Evolutionary conservation across 2,113 vertebrate genomes (phyloP).

Genomic region (Mesitornis unicolor): DNA sequence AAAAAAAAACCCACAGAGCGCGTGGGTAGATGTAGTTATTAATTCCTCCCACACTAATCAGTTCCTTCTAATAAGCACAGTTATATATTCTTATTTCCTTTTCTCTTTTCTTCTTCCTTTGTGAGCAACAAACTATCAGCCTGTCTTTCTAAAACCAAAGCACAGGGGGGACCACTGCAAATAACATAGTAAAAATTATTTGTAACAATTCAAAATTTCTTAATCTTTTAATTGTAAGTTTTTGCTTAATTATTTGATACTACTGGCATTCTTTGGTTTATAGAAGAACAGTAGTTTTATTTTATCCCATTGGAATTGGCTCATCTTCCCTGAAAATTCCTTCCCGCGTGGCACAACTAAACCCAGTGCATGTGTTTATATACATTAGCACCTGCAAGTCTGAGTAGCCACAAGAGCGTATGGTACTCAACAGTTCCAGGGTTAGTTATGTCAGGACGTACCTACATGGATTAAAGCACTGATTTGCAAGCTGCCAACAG

Average conservation of each 20-base stretch:
- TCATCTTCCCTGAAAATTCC: background rate
- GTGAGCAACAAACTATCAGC: background rate
- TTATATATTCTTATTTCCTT: slow-evolving; percentile 13
- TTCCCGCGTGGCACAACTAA: too few species aligned
- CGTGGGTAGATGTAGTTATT: slow-evolving; percentile 66
- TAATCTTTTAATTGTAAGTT: background rate
- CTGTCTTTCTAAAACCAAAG: background rate
- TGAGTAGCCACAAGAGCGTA: background rate
- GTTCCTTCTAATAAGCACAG: slow-evolving; percentile 44
- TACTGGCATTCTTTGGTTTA: background rate
- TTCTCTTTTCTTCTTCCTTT: background rate
- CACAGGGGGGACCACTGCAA: background rate
- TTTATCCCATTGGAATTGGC: background rate
- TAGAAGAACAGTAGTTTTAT: background rate
- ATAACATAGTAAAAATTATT: background rate
- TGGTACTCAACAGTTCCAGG: background rate
- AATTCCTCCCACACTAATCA: slow-evolving; percentile 70
- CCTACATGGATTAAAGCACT: background rate
- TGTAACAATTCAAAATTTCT: background rate
- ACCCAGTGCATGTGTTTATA: background rate
- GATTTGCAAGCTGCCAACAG: background rate
- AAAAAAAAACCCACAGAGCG: slow-evolving; percentile 48
- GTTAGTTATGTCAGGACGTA: background rate
- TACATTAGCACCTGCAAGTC: too few species aligned
- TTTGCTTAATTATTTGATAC: background rate